Base-by-base conservation (phyloP, 2,888 invertebrate genomes). In the Icerya purchasi region DNA sequence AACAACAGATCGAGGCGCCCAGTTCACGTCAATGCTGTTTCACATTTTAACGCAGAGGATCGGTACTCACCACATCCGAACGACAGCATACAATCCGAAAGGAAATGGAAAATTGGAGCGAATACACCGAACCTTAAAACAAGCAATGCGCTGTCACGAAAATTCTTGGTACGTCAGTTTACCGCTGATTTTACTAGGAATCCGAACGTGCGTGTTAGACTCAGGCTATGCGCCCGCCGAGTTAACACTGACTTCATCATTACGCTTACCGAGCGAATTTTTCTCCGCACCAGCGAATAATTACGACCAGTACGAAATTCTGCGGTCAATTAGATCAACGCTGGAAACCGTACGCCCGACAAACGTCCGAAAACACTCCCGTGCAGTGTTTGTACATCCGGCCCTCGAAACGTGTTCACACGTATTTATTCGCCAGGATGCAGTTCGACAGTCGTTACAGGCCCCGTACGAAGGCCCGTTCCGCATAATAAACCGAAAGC, bases 1-100 rank as follows among this genome's bases (percentile, higher is more conserved):
- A 2, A 69, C 70, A 0, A 68, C 70, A 14, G 71, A 72, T 65
- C 68, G 68, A 64, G 70, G 72, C 22, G 60, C 66, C 22, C 71
- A 72, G 60, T 72, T 72, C 56, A 68, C 69, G 56, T 67, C 69
- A 0, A 23, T 56, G 0, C 62, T 71, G 1, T 71, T 71, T 63
- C 2, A 5, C 1, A 3, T 22, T 1, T 50, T 60, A 0, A 19
- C 20, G 1, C 8, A 2, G 2, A 24, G 23, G 0, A 21, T 59
- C 10, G 59, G 59, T 2, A 23, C 49, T 1, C 22, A 19, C 8
- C 54, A 59, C 2, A 2, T 54, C 24, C 18, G 20, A 19, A 55
- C 59, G 19, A 61, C 56, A 1, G 51, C 58, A 2, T 63, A 60
- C 23, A 61, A 63, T 53, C 63, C 62, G 0, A 58, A 55, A 21